Conservation (phyloP, 1,140 invertebrate species). For the Cardiocondyla obscurior region DNA sequence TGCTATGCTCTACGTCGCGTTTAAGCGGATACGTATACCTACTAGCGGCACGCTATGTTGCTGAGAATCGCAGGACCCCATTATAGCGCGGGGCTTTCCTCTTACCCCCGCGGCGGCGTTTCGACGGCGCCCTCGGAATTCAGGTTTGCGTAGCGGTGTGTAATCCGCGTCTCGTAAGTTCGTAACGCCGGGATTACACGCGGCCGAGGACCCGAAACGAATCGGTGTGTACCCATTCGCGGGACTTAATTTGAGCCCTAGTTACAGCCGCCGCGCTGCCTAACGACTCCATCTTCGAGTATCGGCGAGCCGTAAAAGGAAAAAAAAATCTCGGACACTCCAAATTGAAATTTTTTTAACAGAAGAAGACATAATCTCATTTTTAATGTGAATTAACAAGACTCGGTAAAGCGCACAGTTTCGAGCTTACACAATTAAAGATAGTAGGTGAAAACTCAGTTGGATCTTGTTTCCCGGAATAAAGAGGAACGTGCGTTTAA, state of each 20-base stretch:
- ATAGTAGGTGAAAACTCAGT: too few relatives aligned
- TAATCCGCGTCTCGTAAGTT: constrained; percentile 60
- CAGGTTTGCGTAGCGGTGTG: constrained; percentile 37
- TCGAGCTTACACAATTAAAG: too few relatives aligned
- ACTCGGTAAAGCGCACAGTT: not conserved
- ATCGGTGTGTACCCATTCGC: constrained; percentile 33
- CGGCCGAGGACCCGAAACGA: constrained; percentile 50
- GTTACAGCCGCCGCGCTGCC: not conserved
- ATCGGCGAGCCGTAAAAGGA: not conserved
- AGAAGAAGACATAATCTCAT: too few relatives aligned
- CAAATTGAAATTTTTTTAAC: too few relatives aligned
- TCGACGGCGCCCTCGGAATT: constrained; percentile 33
- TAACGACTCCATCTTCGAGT: constrained; percentile 28
- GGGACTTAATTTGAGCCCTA: constrained; percentile 42
- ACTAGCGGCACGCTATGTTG: constrained; percentile 14
- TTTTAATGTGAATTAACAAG: too few relatives aligned
- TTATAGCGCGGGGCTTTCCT: not conserved
- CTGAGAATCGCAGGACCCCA: constrained; percentile 42
- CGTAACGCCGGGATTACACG: constrained; percentile 58
- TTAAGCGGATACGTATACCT: constrained; percentile 67
- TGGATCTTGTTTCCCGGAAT: too few relatives aligned
- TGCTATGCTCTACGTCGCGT: constrained; percentile 60
- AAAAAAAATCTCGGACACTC: not conserved
- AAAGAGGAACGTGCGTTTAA: too few relatives aligned
- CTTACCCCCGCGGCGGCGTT: constrained; percentile 22